These are phyloP conservation scores for Apeltes quadracus DNA, from an alignment of 2,113 vertebrate species.

Conservation along the genomic window DNA sequence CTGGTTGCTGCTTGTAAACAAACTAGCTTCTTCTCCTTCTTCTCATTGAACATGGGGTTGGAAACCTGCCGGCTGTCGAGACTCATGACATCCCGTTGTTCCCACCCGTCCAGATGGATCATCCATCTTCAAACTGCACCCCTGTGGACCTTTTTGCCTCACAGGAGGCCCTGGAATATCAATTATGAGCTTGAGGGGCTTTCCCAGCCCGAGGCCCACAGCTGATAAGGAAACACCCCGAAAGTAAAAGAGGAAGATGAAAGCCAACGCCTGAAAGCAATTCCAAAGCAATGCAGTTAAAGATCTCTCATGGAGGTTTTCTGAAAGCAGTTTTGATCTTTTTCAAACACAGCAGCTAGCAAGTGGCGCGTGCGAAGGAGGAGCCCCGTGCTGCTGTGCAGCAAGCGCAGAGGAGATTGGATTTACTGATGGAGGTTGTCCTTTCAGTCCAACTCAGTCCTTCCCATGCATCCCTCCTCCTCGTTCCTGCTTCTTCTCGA, in stretches of 20 bases:
- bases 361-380: conserved; percentile 32
- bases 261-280: conserved; percentile 22
- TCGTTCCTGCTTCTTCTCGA: not conserved
- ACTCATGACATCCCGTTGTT: not conserved
- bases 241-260: conserved; percentile 29
- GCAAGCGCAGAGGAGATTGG: conserved; percentile 52
- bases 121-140: conserved; percentile 8
- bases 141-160: not conserved
- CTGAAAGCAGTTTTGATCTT: conserved; percentile 36
- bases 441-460: conserved; percentile 41
- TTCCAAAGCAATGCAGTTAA: not conserved
- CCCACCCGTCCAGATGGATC: conserved; percentile 1
- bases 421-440: conserved; percentile 55
- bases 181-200: not conserved
- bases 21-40: no score
- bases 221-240: conserved; percentile 31
- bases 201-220: conserved; percentile 21
- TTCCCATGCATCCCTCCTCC: conserved; percentile 30
- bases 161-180: conserved; percentile 2
- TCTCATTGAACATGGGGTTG: not conserved
- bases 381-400: conserved; percentile 10
- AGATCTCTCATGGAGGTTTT: conserved; percentile 29
- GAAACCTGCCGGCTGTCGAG: not conserved
- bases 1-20: not conserved
- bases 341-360: conserved; percentile 13